A percentile compares a stretch with the other conserved stretches of the same genome.
Conservation (phyloP, 1,140 invertebrate genomes). For the Drosophila sp. region DNA sequence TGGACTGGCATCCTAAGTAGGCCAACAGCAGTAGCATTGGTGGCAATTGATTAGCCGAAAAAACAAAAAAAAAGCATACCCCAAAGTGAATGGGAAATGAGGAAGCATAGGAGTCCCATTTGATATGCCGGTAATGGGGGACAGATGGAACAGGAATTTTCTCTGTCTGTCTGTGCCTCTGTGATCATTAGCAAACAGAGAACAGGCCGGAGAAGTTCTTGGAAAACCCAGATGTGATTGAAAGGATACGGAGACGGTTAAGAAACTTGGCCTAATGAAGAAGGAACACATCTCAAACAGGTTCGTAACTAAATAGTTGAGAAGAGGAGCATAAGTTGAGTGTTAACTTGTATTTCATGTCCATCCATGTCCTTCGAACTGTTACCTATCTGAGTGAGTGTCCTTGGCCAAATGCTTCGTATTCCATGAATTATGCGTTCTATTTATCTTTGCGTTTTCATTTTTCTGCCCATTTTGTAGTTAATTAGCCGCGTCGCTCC, state of each 20-base stretch:
- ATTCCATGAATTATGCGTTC: constrained; percentile 27
- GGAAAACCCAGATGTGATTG: too few relatives aligned
- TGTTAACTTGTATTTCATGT: too few relatives aligned
- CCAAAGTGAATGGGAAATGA: constrained; percentile 1
- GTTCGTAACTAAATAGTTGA: too few relatives aligned
- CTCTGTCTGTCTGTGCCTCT: too few relatives aligned
- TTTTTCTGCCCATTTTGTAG: constrained; percentile 57
- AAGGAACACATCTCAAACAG: too few relatives aligned
- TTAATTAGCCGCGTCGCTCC: constrained; percentile 38
- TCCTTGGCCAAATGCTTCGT: neutral
- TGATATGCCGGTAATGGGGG: neutral
- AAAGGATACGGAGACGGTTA: too few relatives aligned
- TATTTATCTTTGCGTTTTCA: constrained; percentile 37
- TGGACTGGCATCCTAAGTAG: constrained; percentile 63
- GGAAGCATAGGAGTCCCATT: neutral
- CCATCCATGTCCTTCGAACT: neutral
- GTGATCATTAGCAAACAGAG: too few relatives aligned
- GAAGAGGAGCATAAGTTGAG: too few relatives aligned
- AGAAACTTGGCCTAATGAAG: too few relatives aligned
- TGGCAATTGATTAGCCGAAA: constrained; percentile 66
- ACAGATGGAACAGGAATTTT: too few relatives aligned
- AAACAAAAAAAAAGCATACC: constrained; percentile 20
- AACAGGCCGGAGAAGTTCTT: too few relatives aligned
- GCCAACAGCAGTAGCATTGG: constrained; percentile 32
- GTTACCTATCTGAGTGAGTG: neutral